Base-by-base conservation (phyloP, 2,113 vertebrate species). In the Bubalus kerabau region DNA sequence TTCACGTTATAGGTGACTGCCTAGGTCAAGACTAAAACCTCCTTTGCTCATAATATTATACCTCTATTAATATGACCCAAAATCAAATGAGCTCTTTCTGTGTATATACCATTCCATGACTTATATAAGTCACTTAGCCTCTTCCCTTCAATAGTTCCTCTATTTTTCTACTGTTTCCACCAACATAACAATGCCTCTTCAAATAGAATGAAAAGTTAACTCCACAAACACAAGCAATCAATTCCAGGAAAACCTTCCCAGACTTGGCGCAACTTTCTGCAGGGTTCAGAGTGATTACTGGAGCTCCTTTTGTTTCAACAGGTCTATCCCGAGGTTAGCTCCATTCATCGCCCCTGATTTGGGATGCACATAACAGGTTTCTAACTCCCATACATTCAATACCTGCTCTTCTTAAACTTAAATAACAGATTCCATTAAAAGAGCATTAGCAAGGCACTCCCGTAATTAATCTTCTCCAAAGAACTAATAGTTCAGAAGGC, bases 341-440 rank as follows among this genome's bases (percentile, higher is more conserved):
- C 43, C 43, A 96, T 97, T 95, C 90, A 94, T 96, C 14, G 16
- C 94, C 92, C 97, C 97, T 98, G 98, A 98, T 98, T 98, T 98
- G 97, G 93, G 95, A 97, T 97, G 96, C 92, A 19, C 97, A 91
- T 98, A 98, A 95, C 96, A 97, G 98, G 97, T 97, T 94, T 96
- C 98, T 98, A 98, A 98, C 92, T 95, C 87, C 64, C 59, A 96
- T 32, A 0, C 59, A n/a, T 95, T 97, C 96, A 10, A 95, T 96
- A 95, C 95, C 93, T 83, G 11, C 36, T 97, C 97, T 98, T 98
- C 97, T 99, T 97, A 97, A 97, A 97, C 97, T 98, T 95, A 98
- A 98, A 97, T 98, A 98, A 98, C 98, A 97, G 98, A 98, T 99
- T 98, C 98, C 97, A 98, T 98, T 99, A 99, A 98, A 98, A 98